These are phyloP conservation scores for Myotis davidii DNA, from an alignment of 2,113 vertebrate genomes.

Conservation along the genomic window DNA sequence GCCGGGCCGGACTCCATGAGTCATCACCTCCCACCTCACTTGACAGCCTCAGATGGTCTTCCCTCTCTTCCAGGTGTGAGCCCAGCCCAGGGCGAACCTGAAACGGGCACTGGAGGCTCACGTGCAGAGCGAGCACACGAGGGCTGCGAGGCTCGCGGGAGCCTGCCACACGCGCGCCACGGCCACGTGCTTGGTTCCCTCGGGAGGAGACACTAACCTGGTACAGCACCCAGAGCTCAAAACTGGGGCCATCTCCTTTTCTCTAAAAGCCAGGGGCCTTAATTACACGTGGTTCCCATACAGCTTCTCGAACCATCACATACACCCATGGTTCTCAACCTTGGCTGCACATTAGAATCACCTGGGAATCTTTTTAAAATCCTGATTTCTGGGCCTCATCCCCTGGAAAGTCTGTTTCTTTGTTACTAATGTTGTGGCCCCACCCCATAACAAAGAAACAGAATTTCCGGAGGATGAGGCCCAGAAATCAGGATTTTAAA, in stretches of 20 bases:
- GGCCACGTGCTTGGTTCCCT: not conserved
- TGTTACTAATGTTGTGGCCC: no score
- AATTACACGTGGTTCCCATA: not conserved
- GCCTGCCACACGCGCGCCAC: not conserved
- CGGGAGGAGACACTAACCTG: not conserved
- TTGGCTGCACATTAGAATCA: no score
- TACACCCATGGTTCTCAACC: no score
- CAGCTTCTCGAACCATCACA: not conserved
- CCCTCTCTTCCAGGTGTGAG: conserved; percentile 42
- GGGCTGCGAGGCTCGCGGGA: not conserved
- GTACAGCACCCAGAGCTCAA: not conserved
- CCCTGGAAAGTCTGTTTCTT: no score
- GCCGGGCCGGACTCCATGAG: not conserved
- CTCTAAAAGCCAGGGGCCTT: not conserved
- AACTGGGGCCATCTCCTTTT: not conserved
- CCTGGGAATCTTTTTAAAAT: no score
- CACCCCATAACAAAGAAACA: no score
- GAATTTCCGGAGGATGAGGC: no score
- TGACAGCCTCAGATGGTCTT: conserved; percentile 39
- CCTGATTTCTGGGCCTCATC: no score
- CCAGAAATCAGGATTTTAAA: no score
- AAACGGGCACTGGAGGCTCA: not conserved
- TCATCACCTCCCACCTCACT: conserved; percentile 6
- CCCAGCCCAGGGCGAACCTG: conserved; percentile 44
- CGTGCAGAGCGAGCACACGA: not conserved